A percentile compares a stretch with the other conserved stretches of the same genome.
phyloP scores from a whole-genome alignment of 2,113 vertebrate genomes.

The Centropus unirufus region DNA sequence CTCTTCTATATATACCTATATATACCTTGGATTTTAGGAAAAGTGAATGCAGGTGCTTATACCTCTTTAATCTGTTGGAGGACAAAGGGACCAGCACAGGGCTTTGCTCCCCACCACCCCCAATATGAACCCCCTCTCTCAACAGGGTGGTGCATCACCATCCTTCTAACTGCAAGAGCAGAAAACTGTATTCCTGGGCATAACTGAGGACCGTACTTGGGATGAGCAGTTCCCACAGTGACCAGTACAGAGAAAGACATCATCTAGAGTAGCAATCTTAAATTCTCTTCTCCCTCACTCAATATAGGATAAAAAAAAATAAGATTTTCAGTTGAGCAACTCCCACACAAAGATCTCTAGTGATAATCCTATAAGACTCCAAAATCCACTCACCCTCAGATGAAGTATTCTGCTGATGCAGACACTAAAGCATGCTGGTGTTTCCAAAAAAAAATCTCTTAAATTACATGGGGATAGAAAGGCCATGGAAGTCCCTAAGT shows the following conservation, averaged over 20 bases:
- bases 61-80: background rate
- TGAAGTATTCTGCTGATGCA: background rate
- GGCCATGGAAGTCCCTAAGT: background rate
- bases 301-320: background rate
- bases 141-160: background rate
- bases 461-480: background rate
- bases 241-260: background rate
- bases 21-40: background rate
- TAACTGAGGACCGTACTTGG: background rate
- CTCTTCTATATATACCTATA: too few species aligned
- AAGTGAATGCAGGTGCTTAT: background rate
- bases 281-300: background rate
- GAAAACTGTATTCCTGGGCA: background rate
- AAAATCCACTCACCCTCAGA: background rate
- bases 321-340: background rate
- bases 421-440: background rate
- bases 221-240: background rate
- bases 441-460: background rate
- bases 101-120: background rate
- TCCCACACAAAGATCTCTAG: background rate
- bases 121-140: background rate
- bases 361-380: background rate
- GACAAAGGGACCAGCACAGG: background rate
- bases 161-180: background rate
- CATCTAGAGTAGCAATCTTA: background rate